Conservation (phyloP, 2,113 vertebrate genomes). For the Acanthisitta chloris region DNA sequence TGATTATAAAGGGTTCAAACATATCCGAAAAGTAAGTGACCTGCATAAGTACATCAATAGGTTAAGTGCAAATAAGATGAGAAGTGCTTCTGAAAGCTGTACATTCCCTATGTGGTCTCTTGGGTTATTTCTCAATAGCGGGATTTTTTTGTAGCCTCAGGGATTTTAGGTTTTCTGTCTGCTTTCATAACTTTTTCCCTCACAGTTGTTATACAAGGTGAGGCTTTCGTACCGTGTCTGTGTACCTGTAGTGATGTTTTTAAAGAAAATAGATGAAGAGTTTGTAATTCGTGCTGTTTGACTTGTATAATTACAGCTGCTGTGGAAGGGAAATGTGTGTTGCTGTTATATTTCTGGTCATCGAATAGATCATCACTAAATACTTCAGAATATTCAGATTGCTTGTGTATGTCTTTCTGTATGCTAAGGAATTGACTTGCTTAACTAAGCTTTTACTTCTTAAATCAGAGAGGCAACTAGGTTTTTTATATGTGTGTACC, state of each 20-base stretch:
- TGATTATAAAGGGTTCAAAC: conserved; percentile 75
- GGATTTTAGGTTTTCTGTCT: conserved; percentile 82
- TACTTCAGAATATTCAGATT: conserved; percentile 41
- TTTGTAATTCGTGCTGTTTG: conserved; percentile 63
- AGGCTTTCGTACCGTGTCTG: conserved; percentile 71
- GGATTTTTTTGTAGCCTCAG: conserved; percentile 83
- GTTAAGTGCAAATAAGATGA: conserved; percentile 85
- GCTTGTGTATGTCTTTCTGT: background rate
- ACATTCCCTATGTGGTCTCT: conserved; percentile 86
- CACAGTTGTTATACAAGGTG: conserved; percentile 81
- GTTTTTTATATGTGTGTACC: background rate
- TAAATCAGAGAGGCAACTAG: background rate
- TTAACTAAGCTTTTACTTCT: conserved; percentile 1
- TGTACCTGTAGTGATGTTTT: conserved; percentile 73
- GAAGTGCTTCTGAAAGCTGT: conserved; percentile 84
- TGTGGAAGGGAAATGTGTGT: background rate
- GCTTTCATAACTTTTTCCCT: conserved; percentile 74
- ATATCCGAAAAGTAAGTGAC: conserved; percentile 79
- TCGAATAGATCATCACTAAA: conserved; percentile 10
- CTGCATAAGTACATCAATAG: conserved; percentile 80
- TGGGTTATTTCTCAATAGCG: conserved; percentile 84
- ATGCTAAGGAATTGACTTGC: background rate
- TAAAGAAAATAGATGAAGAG: conserved; percentile 77
- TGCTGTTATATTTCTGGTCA: conserved; percentile 19
- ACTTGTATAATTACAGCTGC: conserved; percentile 22